Evolutionary conservation across 2,888 invertebrate genomes (phyloP), one percentile per base, ranked within the genome.

Genomic region (Ochropleura plecta): DNA sequence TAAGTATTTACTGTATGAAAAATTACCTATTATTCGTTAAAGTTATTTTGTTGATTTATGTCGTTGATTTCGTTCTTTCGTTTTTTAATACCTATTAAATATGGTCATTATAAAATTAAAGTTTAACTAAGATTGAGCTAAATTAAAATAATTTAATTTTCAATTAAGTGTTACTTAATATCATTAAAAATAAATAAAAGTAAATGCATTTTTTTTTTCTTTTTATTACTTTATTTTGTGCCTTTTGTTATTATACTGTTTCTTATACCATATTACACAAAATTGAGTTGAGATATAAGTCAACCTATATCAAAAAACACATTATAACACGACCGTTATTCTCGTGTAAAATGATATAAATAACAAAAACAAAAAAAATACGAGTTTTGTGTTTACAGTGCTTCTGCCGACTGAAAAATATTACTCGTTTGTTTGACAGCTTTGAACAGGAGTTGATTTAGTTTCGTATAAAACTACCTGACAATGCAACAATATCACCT

Each of bases 361-460:
- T 30, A 30, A 30, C 30, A 30, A 30, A 30, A 30, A 30, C 30
- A 30, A 30, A 30, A 30, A 30, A 30, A 30, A 30, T 2, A 30
- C 30, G 30, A 30, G 30, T 30, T 30, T 30, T 30, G 30, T 30
- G 30, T 30, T 30, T 30, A 30, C 30, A 30, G 30, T 30, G 30
- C 30, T 30, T 30, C 30, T 30, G 30, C 30, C 30, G 30, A 30
- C 30, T 30, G 30, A 30, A 30, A 30, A 30, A 30, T 30, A 30
- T 30, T 30, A 30, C 30, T 62, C 44, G 62, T 62, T 62, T 62
- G 62, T 62, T 62, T 62, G 62, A 62, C 62, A 59, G 59, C 59
- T 59, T 59, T 59, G 59, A 59, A 40, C 59, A 59, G 59, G 40
- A 59, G 59, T 59, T 59, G 59, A 59, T 59, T 59, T 59, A 59